Percentiles rank a stretch among this genome's conserved stretches.
Evolutionary conservation across 2,797 vertebrate species (phyloP).

Genomic region (Anas georgica): DNA sequence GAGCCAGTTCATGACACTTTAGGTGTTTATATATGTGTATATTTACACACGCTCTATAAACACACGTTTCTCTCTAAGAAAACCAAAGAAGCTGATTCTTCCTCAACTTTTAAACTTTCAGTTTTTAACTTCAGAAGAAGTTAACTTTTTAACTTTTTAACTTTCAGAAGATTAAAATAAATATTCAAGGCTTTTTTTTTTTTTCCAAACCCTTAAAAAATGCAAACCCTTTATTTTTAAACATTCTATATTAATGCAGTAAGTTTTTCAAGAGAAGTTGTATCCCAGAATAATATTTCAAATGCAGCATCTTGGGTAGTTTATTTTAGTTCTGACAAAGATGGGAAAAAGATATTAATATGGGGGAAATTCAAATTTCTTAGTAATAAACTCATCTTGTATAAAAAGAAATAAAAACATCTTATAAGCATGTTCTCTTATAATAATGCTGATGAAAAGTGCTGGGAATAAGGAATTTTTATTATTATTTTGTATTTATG

Average conservation of each 20-base stretch:
- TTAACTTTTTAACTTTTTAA: no score
- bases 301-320: neutral
- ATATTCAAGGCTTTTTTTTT: neutral
- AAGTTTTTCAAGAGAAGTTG: neutral
- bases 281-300: neutral
- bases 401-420: neutral
- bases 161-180: neutral
- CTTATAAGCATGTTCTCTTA: neutral
- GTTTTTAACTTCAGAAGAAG: neutral
- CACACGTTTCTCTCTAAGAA: neutral
- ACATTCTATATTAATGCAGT: neutral
- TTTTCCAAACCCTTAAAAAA: neutral
- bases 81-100: conserved; percentile 1
- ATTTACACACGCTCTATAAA: neutral
- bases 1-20: neutral
- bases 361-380: neutral
- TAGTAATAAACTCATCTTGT: neutral
- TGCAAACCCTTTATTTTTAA: neutral
- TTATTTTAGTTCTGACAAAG: neutral
- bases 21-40: neutral
- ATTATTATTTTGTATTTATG: neutral
- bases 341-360: neutral
- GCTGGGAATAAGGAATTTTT: neutral
- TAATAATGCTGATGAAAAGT: neutral
- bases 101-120: neutral